Conservation (phyloP, 2,113 vertebrate species). For the Prochilodus magdalenae region DNA sequence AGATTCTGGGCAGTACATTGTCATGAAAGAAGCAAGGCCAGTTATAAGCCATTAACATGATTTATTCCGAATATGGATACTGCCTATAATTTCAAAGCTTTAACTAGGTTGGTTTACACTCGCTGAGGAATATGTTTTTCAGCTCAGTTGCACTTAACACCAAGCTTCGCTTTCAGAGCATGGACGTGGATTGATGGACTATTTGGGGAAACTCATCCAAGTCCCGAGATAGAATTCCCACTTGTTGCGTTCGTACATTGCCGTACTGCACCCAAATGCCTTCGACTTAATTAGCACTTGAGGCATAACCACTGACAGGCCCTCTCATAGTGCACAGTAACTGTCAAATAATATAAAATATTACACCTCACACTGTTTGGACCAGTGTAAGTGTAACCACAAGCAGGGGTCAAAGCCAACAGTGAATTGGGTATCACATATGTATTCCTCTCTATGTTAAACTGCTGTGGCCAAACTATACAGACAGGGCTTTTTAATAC, state of each 20-base stretch:
- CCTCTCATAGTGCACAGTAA: conserved; percentile 3
- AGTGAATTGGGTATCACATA: not conserved
- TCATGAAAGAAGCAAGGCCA: not conserved
- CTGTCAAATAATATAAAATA: conserved; percentile 38
- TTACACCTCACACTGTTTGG: not conserved
- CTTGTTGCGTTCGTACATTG: conserved; percentile 1
- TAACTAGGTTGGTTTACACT: not conserved
- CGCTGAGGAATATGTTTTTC: not conserved
- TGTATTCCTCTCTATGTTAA: not conserved
- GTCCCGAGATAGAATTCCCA: conserved; percentile 14
- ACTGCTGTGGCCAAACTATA: not conserved
- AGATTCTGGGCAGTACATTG: not conserved
- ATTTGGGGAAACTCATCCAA: conserved; percentile 22
- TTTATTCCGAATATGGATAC: not conserved
- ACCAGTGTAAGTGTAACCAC: not conserved
- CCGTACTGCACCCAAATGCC: not conserved
- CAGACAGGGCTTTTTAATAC: not conserved
- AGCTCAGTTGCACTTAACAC: conserved; percentile 8
- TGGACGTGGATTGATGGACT: conserved; percentile 27
- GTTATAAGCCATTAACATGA: not conserved
- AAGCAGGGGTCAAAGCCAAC: not conserved
- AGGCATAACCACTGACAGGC: conserved; percentile 17
- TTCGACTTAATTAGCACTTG: not conserved
- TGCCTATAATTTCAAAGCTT: not conserved
- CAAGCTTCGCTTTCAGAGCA: conserved; percentile 6